phyloP scores from a whole-genome alignment of 2,797 vertebrate genomes.

The Lycodopsis pacificus region DNA sequence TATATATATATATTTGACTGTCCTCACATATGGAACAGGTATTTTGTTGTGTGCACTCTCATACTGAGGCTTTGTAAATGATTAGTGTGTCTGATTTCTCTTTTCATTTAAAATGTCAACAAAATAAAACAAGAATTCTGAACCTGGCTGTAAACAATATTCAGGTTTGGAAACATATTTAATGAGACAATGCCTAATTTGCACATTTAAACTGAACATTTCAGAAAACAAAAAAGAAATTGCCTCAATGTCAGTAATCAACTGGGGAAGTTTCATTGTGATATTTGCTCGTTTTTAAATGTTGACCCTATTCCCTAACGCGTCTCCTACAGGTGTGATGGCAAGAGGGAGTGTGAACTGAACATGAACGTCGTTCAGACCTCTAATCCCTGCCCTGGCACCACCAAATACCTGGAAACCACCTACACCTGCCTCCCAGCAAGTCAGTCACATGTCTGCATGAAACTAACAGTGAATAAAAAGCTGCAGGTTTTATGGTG shows the following conservation, averaged over 20 bases:
- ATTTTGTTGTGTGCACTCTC: too few relatives aligned
- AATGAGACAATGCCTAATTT: background rate
- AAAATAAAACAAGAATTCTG: too few relatives aligned
- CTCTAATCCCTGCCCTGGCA: constrained; percentile 36
- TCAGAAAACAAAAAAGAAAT: background rate
- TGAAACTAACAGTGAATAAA: background rate
- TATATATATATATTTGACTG: too few relatives aligned
- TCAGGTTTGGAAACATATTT: too few relatives aligned
- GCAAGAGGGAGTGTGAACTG: constrained; percentile 48
- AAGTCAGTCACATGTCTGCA: constrained; percentile 24
- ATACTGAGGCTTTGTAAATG: too few relatives aligned
- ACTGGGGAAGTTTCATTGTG: background rate
- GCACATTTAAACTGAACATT: background rate
- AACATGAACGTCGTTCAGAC: background rate
- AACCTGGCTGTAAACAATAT: too few relatives aligned
- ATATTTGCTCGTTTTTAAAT: background rate
- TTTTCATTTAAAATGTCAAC: too few relatives aligned
- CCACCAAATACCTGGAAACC: constrained; percentile 58
- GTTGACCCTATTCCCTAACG: background rate
- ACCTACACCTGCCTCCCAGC: constrained; percentile 53
- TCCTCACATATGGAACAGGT: too few relatives aligned
- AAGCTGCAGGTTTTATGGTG: background rate
- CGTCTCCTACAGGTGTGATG: constrained; percentile 59
- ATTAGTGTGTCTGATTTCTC: too few relatives aligned
- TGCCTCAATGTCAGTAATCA: background rate